Evolutionary conservation across 2,113 vertebrate genomes (phyloP), one percentile per base, ranked within the genome.

Genomic region (Nesospiza acunhae): DNA sequence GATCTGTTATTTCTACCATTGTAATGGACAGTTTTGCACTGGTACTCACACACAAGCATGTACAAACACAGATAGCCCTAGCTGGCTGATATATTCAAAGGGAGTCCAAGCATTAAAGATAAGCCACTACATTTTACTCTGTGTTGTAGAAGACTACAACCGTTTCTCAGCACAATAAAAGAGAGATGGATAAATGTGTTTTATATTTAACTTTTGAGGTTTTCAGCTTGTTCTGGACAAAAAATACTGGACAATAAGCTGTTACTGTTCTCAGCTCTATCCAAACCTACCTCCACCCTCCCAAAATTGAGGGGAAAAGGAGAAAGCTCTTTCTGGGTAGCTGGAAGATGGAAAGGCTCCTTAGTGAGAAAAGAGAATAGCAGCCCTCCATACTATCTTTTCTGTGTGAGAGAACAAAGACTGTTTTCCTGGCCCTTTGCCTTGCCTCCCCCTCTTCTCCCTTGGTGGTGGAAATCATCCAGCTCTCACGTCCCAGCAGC

Each of bases 391-490:
- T 46, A 49, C 35, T 90, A 26, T 84, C 83, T 84, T 90, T 33
- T 86, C 31, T 84, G 23, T 78, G 66, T 89, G 84, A 90, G 58
- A 83, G 75, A 97, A 84, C 47, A 84, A 92, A 96, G 87, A 33
- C 33, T 83, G 21, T 90, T 96, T 95, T 89, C 84, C 46, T 87
- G 83, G 78, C 91, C 39, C 42, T 90, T 92, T 95, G 89, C 86
- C 91, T 90, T 78, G 47, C 68, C 56, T 58, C 64, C 47, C 46
- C 55, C 58, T 82, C 62, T 69, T 91, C 91, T 94, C 80, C 23
- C 64, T 84, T 93, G 64, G 77, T 75, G 79, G 87, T 95, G 76
- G 76, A 95, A 93, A 83, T 84, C 28, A 93, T 93, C 73, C 83
- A 94, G 44, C 39, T 85, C 73, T 96, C 63, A 63, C 0, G 11